Conservation (phyloP, 1,140 invertebrate species). For the Pachyrhynchus sulphureomaculatus region DNA sequence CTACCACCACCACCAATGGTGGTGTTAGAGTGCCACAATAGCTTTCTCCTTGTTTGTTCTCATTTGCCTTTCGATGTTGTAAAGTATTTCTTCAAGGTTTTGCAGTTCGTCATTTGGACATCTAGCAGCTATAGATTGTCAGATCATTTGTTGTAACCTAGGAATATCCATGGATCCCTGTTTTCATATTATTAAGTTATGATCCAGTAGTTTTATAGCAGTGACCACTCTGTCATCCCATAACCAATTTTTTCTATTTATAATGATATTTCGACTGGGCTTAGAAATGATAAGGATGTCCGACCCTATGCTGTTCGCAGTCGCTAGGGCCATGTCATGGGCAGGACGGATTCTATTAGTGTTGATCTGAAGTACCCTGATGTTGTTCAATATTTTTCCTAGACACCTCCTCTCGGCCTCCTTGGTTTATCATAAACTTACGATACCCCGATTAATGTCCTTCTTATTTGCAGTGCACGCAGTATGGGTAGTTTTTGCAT, state of each 20-base stretch:
- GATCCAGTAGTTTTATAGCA: background rate
- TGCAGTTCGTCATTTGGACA: background rate
- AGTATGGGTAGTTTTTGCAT: constrained; percentile 1
- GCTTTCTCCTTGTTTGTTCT: too few relatives aligned
- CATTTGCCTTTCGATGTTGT: too few relatives aligned
- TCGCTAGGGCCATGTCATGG: too few relatives aligned
- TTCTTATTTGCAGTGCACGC: constrained; percentile 1
- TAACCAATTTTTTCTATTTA: too few relatives aligned
- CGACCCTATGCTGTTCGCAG: too few relatives aligned
- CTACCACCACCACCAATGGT: background rate
- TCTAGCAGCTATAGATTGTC: background rate
- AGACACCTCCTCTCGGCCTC: background rate
- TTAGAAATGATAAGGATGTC: too few relatives aligned
- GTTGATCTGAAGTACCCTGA: too few relatives aligned
- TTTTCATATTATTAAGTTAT: too few relatives aligned
- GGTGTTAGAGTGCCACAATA: too few relatives aligned
- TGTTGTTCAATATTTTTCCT: background rate
- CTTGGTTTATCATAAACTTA: constrained; percentile 7
- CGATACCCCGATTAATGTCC: constrained; percentile 6
- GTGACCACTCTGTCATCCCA: background rate
- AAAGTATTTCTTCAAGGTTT: background rate
- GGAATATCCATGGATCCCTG: background rate
- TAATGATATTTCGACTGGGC: too few relatives aligned
- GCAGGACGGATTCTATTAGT: too few relatives aligned
- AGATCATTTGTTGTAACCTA: background rate